Evolutionary conservation across 2,113 vertebrate species (phyloP).

Genomic region (Archilochus colubris): DNA sequence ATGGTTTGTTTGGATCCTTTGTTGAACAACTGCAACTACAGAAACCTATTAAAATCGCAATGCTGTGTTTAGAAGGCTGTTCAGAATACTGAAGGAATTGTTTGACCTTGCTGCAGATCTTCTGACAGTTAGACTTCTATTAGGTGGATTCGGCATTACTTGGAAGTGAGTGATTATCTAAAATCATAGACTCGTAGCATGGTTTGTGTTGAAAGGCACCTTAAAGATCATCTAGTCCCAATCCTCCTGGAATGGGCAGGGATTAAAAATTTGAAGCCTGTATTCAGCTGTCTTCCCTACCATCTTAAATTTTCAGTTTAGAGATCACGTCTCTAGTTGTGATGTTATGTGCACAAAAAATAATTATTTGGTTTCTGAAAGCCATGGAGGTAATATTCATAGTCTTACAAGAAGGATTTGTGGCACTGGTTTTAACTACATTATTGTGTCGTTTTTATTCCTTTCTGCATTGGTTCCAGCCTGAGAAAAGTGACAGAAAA

Average conservation of each 20-base stretch:
- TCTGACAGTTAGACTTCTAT: not conserved
- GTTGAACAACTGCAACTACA: not conserved
- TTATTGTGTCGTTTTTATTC: not conserved
- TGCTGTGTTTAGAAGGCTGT: not conserved
- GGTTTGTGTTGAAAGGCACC: too few species aligned
- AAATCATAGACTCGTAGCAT: not conserved
- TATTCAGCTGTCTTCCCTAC: not conserved
- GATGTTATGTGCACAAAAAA: not conserved
- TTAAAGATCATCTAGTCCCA: too few species aligned
- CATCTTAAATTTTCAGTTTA: not conserved
- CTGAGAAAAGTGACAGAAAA: conserved; percentile 8
- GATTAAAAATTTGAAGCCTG: not conserved
- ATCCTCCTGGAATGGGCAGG: too few species aligned
- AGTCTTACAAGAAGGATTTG: not conserved
- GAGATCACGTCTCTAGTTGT: not conserved
- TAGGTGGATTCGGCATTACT: not conserved
- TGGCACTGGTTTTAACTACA: conserved; percentile 7
- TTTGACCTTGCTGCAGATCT: not conserved
- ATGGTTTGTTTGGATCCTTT: not conserved
- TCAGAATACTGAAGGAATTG: not conserved
- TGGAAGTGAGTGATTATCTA: not conserved
- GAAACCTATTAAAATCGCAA: not conserved
- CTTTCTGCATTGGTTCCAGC: conserved; percentile 20
- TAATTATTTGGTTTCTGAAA: not conserved
- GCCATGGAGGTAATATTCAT: not conserved